Percentiles rank a stretch among this genome's conserved stretches.
These are phyloP conservation scores for Cricetomys ansorgei DNA, from an alignment of 2,113 vertebrate species.

Conservation along the genomic window DNA sequence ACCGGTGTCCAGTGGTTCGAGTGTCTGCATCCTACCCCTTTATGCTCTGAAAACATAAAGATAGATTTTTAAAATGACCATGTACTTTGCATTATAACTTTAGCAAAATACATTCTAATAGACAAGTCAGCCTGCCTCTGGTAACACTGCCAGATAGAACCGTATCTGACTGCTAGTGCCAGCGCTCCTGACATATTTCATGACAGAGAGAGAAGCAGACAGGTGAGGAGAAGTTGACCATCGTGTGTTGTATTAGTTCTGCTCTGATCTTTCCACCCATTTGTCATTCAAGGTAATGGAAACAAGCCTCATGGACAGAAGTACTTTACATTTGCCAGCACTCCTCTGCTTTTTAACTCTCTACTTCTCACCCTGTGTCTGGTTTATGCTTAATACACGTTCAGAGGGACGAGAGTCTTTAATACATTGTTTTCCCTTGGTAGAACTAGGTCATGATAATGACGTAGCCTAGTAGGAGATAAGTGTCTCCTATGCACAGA, in stretches of 20 bases:
- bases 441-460: background rate
- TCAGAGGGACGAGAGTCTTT: background rate
- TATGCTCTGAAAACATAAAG: background rate
- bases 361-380: background rate
- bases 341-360: background rate
- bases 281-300: background rate
- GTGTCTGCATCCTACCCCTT: conserved; percentile 1
- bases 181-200: background rate
- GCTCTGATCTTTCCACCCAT: background rate
- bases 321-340: background rate
- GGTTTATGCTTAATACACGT: background rate
- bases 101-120: background rate
- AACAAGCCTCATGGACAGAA: background rate
- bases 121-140: background rate
- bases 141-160: background rate
- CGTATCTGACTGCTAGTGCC: background rate
- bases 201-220: background rate
- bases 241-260: background rate
- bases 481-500: background rate
- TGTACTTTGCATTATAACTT: background rate
- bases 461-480: background rate
- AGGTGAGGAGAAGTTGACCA: background rate
- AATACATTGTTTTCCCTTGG: background rate
- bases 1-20: background rate
- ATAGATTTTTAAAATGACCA: background rate